Evolutionary conservation across 2,797 vertebrate species (phyloP).

Genomic region (Clamator glandarius): DNA sequence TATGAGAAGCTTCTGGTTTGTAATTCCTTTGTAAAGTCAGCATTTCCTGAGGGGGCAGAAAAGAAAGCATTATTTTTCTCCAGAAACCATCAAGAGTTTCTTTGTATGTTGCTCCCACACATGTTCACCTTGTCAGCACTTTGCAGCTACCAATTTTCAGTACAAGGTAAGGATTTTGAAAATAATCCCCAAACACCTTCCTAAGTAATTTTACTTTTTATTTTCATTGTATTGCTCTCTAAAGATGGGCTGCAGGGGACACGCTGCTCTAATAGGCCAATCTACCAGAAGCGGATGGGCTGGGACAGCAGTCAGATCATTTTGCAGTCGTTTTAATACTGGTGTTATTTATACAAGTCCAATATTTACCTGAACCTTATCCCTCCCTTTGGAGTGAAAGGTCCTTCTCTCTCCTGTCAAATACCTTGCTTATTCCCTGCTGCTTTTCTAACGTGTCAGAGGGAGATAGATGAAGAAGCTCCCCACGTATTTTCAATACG

Average conservation of each 20-base stretch:
- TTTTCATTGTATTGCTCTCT: background rate
- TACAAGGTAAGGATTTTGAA: background rate
- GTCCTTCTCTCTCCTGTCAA: background rate
- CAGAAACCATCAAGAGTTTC: background rate
- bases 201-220: background rate
- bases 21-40: background rate
- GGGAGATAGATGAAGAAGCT: background rate
- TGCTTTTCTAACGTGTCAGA: background rate
- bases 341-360: background rate
- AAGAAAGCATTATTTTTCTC: background rate
- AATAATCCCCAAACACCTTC: background rate
- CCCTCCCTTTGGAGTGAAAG: background rate
- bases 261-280: background rate
- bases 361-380: background rate
- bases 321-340: background rate
- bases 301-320: background rate
- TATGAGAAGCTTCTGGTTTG: background rate
- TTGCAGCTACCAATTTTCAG: background rate
- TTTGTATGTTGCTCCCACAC: background rate
- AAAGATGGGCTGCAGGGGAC: background rate
- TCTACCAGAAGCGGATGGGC: background rate
- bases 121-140: background rate
- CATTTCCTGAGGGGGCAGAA: background rate
- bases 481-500: background rate
- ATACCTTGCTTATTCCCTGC: background rate